Conservation (phyloP, 2,113 vertebrate species). For the Brachyhypopomus occidentalis region DNA sequence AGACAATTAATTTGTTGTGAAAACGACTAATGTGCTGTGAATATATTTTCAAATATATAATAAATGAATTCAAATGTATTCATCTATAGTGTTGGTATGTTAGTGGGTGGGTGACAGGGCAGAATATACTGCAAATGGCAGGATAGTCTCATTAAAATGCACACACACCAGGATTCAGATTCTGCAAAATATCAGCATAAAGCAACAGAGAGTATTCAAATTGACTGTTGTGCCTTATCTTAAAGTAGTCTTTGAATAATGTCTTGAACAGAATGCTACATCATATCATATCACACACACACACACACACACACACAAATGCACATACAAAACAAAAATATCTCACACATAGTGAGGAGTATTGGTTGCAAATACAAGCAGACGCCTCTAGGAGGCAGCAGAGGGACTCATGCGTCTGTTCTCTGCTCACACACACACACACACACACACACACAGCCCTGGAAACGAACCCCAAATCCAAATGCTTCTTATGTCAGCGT, state of each 20-base stretch:
- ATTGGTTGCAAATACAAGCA: constrained; percentile 3
- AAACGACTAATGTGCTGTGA: no score
- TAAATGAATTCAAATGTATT: no score
- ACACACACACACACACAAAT: neutral
- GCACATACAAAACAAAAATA: constrained; percentile 14
- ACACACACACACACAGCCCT: neutral
- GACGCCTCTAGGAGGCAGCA: constrained; percentile 44
- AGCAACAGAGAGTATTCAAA: neutral
- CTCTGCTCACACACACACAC: neutral
- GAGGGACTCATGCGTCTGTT: constrained; percentile 30
- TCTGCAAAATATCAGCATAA: neutral
- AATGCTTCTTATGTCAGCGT: no score
- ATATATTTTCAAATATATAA: no score
- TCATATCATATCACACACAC: neutral
- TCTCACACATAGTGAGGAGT: constrained; percentile 1
- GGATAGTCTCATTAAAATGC: neutral
- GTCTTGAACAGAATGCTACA: neutral
- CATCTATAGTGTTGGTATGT: no score
- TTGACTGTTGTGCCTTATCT: neutral
- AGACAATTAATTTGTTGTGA: no score
- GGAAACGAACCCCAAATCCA: no score
- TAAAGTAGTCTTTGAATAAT: neutral
- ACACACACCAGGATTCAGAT: neutral
- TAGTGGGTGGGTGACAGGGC: no score
- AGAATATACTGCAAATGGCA: no score